Conservation (phyloP, 2,888 invertebrate species). For the Drosophila paramelanica region DNA sequence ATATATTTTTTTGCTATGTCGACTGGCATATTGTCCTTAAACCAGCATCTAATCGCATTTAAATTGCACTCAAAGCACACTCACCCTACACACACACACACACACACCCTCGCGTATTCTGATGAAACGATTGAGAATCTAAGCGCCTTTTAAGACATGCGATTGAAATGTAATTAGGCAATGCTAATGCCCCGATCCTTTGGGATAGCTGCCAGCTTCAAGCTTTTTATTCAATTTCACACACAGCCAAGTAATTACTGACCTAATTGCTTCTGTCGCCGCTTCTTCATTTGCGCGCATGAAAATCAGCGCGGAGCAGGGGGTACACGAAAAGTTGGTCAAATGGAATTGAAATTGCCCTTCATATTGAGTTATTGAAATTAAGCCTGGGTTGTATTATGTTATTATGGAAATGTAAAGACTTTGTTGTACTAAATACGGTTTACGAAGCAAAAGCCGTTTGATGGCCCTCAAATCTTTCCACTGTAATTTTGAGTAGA, state of each 20-base stretch:
- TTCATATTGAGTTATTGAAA: conserved; percentile 35
- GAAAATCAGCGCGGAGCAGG: conserved; percentile 10
- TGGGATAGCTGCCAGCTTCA: conserved; percentile 7
- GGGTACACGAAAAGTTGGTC: conserved; percentile 15
- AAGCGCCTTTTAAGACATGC: conserved; percentile 72
- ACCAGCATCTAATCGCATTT: conserved; percentile 75
- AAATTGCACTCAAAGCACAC: conserved; percentile 65
- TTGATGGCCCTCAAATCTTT: not conserved
- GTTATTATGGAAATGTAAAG: conserved; percentile 32
- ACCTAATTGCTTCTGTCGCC: conserved; percentile 50
- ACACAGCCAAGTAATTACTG: conserved; percentile 50
- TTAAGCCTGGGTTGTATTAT: conserved; percentile 42
- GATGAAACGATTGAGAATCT: conserved; percentile 59
- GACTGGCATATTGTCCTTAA: conserved; percentile 44
- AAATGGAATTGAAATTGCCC: conserved; percentile 38
- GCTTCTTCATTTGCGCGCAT: conserved; percentile 27
- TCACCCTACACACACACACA: conserved; percentile 12
- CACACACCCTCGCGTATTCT: conserved; percentile 37
- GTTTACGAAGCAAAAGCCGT: not conserved
- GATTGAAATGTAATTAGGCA: conserved; percentile 81
- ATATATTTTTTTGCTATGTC: conserved; percentile 15
- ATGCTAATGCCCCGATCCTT: conserved; percentile 67
- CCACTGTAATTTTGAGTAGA: not conserved
- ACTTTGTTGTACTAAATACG: conserved; percentile 2
- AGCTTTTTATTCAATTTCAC: conserved; percentile 51